Evolutionary conservation across 2,113 vertebrate species (phyloP).

Genomic region (Thinocorus orbignyianus): DNA sequence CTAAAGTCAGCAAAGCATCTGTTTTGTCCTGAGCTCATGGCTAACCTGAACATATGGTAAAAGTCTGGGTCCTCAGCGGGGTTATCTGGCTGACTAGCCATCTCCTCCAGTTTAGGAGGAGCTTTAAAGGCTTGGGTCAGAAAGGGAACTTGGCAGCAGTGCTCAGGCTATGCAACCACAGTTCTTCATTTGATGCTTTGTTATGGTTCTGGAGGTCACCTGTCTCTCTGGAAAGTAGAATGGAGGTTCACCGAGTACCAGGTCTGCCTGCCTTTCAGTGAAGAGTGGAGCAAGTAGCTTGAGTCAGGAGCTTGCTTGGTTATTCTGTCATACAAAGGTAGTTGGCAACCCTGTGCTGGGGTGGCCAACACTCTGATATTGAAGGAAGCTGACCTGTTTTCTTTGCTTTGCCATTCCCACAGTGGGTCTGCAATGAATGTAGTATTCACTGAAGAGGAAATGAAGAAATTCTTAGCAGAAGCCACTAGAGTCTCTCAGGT

Average conservation of each 20-base stretch:
- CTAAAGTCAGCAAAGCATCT: not conserved
- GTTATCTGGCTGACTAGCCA: not conserved
- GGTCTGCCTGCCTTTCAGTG: not conserved
- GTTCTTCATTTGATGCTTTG: not conserved
- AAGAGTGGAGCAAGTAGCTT: not conserved
- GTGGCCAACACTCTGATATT: not conserved
- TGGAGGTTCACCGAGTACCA: not conserved
- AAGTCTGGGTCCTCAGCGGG: not conserved
- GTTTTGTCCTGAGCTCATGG: not conserved
- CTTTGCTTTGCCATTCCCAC: not conserved
- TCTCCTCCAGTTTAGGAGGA: not conserved
- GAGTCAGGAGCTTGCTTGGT: not conserved
- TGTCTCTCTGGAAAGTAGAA: not conserved
- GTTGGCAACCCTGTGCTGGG: not conserved
- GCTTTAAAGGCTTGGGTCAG: not conserved
- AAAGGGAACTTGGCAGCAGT: not conserved
- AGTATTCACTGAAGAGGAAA: slow-evolving; percentile 88
- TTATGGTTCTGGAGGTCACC: not conserved
- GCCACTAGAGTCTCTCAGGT: slow-evolving; percentile 95
- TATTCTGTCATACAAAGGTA: not conserved
- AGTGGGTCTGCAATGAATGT: slow-evolving; percentile 98
- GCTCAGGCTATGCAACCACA: not conserved
- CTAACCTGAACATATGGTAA: not conserved
- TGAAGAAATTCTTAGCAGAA: slow-evolving; percentile 93
- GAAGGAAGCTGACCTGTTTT: not conserved